Conservation (phyloP, 2,888 invertebrate genomes). For the Rhyacophila evoluta region DNA sequence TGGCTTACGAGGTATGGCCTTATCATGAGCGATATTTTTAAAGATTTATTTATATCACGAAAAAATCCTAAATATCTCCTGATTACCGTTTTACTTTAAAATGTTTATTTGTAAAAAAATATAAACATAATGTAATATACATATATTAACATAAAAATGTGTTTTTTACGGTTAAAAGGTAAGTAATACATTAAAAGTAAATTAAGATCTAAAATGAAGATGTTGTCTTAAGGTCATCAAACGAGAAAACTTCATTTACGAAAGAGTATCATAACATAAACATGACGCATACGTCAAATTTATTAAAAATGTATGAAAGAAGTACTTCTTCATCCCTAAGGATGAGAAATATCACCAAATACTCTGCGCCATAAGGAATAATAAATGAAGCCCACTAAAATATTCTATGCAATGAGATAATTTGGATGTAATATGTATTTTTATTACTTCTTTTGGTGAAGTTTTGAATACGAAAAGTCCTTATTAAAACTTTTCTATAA, state of each 20-base stretch:
- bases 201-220: not conserved
- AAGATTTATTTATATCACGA: too few relatives aligned
- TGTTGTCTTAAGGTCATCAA: not conserved
- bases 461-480: conserved; percentile 28
- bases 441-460: conserved; percentile 41
- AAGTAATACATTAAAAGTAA: not conserved
- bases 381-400: conserved; percentile 32
- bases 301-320: conserved; percentile 44
- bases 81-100: too few relatives aligned
- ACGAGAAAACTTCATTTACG: conserved; percentile 7
- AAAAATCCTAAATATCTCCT: too few relatives aligned
- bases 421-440: conserved; percentile 51
- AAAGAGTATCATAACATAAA: conserved; percentile 41
- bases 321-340: conserved; percentile 26
- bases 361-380: conserved; percentile 43
- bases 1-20: too few relatives aligned
- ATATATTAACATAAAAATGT: too few relatives aligned
- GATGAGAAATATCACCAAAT: conserved; percentile 40
- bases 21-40: too few relatives aligned
- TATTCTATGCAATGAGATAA: conserved; percentile 51
- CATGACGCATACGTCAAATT: conserved; percentile 46
- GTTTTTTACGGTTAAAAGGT: not conserved
- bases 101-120: too few relatives aligned
- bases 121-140: too few relatives aligned
- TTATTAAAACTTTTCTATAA: not conserved